phyloP scores from a whole-genome alignment of 2,113 vertebrate species.

The Prunella fulvescens region DNA sequence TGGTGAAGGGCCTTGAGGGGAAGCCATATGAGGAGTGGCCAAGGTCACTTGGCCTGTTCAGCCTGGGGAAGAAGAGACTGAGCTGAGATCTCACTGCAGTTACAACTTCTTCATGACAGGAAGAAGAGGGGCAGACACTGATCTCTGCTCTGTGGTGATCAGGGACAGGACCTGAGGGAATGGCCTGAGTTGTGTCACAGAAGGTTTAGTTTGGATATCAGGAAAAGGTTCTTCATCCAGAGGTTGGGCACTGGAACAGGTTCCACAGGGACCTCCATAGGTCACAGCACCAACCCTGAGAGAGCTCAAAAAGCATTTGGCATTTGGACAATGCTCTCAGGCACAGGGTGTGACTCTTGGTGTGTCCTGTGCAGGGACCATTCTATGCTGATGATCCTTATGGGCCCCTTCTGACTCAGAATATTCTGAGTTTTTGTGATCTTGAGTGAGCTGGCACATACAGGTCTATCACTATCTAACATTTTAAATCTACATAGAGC shows the following conservation, averaged over 20 bases:
- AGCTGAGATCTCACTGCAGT: neutral
- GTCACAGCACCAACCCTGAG: neutral
- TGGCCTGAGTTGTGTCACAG: neutral
- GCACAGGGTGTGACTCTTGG: neutral
- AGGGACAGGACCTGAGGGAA: rapidly evolving
- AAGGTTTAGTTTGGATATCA: neutral
- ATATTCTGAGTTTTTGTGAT: neutral
- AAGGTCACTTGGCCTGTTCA: neutral
- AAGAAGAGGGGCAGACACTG: neutral
- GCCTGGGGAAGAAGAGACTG: neutral
- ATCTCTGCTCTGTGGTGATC: neutral
- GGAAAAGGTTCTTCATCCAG: neutral
- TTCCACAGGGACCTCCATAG: neutral
- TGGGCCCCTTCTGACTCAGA: neutral
- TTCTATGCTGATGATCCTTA: neutral
- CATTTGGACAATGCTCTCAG: neutral
- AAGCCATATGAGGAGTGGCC: neutral
- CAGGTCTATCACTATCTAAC: neutral
- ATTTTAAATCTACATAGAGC: neutral
- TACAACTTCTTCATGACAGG: too few relatives aligned
- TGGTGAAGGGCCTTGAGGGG: neutral
- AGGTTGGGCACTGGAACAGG: neutral
- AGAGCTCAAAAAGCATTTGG: neutral
- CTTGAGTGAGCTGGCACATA: neutral
- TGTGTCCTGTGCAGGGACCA: neutral